A percentile compares a stretch with the other conserved stretches of the same genome.
phyloP scores from a whole-genome alignment of 2,797 vertebrate species.

The Taenioides sp. region DNA sequence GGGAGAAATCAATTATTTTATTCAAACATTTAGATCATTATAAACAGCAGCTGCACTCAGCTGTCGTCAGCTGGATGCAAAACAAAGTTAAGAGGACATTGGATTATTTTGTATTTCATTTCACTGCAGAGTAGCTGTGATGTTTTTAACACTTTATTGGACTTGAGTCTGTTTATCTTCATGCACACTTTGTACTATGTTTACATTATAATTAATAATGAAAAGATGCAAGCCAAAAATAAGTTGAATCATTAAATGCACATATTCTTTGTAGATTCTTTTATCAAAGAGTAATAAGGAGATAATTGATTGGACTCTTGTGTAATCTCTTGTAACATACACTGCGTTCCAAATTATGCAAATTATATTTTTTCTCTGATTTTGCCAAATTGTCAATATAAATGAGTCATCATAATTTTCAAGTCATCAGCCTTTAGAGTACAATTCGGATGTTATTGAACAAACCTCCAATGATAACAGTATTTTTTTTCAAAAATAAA shows the following conservation, averaged over 20 bases:
- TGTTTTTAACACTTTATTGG: not conserved
- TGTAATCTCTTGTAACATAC: not conserved
- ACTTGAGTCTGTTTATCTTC: not conserved
- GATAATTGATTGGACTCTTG: not conserved
- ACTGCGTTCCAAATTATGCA: no score
- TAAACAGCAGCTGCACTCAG: conserved; percentile 30
- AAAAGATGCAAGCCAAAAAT: not conserved
- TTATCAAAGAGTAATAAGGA: not conserved
- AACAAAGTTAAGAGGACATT: not conserved
- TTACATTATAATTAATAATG: not conserved
- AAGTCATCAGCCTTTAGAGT: no score
- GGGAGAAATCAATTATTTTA: not conserved
- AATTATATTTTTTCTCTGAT: no score
- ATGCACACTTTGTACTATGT: not conserved
- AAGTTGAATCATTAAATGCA: not conserved
- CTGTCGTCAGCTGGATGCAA: conserved; percentile 19
- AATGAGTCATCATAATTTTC: no score
- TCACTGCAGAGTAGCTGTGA: not conserved
- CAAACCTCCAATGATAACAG: no score
- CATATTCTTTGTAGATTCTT: not conserved
- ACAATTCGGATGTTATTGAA: no score
- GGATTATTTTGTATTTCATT: conserved; percentile 8
- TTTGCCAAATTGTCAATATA: no score
- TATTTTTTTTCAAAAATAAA: no score
- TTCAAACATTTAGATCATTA: not conserved